A percentile compares a stretch with the other conserved stretches of the same genome.
Conservation (phyloP, 2,888 invertebrate species). For the Pandemis corylana region DNA sequence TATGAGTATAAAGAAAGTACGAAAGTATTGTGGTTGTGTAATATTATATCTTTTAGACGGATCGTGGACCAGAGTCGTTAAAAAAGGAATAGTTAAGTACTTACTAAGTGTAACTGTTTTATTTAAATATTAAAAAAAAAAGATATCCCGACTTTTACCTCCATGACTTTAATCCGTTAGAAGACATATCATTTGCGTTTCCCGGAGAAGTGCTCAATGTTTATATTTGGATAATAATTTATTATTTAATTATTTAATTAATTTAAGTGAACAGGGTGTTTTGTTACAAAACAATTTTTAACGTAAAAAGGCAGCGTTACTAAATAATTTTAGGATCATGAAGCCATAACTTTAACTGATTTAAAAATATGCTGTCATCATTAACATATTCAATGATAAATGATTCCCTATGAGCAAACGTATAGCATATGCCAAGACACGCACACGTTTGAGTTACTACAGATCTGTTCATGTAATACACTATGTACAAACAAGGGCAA, state of each 20-base stretch:
- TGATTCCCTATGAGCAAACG: background rate
- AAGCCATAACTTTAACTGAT: constrained; percentile 44
- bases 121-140: too few relatives aligned
- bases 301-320: constrained; percentile 39
- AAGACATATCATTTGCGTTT: constrained; percentile 45
- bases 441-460: too few relatives aligned
- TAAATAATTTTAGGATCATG: constrained; percentile 48
- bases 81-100: background rate
- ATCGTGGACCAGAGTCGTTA: background rate
- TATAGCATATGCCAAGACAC: too few relatives aligned
- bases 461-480: too few relatives aligned
- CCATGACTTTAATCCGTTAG: background rate
- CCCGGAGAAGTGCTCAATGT: constrained; percentile 54
- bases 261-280: constrained; percentile 54
- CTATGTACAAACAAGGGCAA: too few relatives aligned
- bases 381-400: background rate
- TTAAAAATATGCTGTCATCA: background rate
- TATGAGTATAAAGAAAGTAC: constrained; percentile 30
- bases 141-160: too few relatives aligned
- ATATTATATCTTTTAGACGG: background rate
- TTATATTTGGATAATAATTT: constrained; percentile 49
- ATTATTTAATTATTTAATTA: constrained; percentile 53
- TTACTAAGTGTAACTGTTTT: too few relatives aligned
- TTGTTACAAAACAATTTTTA: constrained; percentile 46
- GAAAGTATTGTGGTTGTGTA: constrained; percentile 12